These are phyloP conservation scores for Calosoma granatense DNA, from an alignment of 1,140 invertebrate genomes.

Conservation along the genomic window DNA sequence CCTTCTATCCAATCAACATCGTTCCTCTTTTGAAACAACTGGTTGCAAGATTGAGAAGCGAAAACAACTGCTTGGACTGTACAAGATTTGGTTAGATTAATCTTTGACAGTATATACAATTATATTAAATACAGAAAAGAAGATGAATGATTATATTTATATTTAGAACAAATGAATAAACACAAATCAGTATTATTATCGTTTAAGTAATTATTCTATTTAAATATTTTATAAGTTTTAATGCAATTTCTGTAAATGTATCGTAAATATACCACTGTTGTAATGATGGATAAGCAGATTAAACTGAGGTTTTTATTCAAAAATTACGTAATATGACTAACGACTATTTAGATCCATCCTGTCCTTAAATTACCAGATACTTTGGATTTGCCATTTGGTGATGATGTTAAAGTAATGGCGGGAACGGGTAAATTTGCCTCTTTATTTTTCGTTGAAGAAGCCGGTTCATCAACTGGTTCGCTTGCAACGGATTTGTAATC, in stretches of 20 bases:
- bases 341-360: constrained; percentile 22
- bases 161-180: not conserved
- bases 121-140: constrained; percentile 12
- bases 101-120: constrained; percentile 12
- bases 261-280: not conserved
- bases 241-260: not conserved
- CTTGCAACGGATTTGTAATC: too few relatives aligned
- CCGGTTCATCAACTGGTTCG: too few relatives aligned
- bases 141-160: not conserved
- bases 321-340: not conserved
- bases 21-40: not conserved
- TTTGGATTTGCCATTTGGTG: constrained; percentile 19
- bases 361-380: constrained; percentile 20
- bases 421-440: too few relatives aligned
- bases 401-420: not conserved
- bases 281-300: not conserved
- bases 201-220: constrained; percentile 14
- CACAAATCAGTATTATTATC: constrained; percentile 11
- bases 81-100: constrained; percentile 3
- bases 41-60: not conserved
- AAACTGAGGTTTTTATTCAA: not conserved
- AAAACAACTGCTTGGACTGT: not conserved
- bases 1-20: constrained; percentile 7
- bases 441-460: too few relatives aligned
- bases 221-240: too few relatives aligned